Evolutionary conservation across 2,113 vertebrate genomes (phyloP).

Genomic region (Chlorodrepanis virens): DNA sequence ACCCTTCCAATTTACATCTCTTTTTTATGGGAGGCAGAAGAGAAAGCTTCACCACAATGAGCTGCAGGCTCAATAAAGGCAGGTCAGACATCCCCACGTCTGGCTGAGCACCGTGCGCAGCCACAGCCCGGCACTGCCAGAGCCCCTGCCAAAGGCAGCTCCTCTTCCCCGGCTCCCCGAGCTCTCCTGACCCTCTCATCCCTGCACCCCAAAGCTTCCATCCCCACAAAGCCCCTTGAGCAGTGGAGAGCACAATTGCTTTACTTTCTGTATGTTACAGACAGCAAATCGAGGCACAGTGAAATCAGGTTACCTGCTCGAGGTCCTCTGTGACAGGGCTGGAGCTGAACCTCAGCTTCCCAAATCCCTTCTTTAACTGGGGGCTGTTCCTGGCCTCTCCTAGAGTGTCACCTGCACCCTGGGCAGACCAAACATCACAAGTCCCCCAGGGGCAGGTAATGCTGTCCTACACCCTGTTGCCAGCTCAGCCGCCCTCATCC

Average conservation of each 20-base stretch:
- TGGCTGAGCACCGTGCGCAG: accelerated
- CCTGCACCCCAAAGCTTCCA: background rate
- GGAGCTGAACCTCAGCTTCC: background rate
- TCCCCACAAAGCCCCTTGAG: accelerated
- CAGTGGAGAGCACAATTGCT: background rate
- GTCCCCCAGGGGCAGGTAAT: accelerated
- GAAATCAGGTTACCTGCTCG: background rate
- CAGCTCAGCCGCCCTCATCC: background rate
- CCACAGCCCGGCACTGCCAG: accelerated
- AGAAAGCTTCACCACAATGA: conserved; percentile 19
- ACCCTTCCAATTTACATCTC: conserved; percentile 34
- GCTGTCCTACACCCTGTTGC: background rate
- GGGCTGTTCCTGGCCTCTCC: background rate
- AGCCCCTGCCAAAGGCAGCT: background rate
- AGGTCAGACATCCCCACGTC: background rate
- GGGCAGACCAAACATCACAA: accelerated
- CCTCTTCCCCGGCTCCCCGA: accelerated
- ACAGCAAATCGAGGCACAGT: background rate
- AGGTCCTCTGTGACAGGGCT: background rate
- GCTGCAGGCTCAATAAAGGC: background rate
- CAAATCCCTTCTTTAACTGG: background rate
- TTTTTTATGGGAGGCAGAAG: conserved; percentile 17
- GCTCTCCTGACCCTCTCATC: background rate
- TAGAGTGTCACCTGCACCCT: background rate
- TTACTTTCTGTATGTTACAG: background rate